Evolutionary conservation across 2,113 vertebrate species (phyloP).

Genomic region (Vidua chalybeata): DNA sequence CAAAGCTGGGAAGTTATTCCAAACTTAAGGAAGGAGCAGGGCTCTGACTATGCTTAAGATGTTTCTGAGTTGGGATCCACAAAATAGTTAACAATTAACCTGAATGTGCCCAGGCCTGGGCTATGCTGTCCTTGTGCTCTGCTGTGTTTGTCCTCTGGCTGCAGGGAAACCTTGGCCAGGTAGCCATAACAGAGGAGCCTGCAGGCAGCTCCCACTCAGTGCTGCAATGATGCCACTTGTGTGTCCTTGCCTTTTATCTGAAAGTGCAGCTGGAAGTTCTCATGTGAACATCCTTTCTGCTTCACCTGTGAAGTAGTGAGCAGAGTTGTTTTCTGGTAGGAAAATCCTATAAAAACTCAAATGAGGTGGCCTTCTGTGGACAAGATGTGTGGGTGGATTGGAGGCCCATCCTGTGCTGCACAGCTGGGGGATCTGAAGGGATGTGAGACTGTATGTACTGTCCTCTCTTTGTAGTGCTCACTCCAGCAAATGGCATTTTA

Average conservation of each 20-base stretch:
- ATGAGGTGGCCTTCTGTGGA: not conserved
- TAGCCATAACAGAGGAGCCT: not conserved
- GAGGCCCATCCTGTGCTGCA: not conserved
- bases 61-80: not conserved
- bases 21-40: not conserved
- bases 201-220: not conserved
- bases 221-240: rapidly evolving
- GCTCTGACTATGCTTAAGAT: not conserved
- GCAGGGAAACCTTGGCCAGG: not conserved
- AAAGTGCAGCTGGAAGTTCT: not conserved
- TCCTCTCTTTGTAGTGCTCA: not conserved
- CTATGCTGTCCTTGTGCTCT: not conserved
- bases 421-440: not conserved
- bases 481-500: not conserved
- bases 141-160: not conserved
- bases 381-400: not conserved
- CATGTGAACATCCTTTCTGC: not conserved
- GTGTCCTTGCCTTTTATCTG: not conserved
- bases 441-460: not conserved
- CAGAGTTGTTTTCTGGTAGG: not conserved
- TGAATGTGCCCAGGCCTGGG: not conserved
- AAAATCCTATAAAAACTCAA: not conserved
- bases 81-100: not conserved
- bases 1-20: not conserved
- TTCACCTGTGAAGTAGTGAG: not conserved